These are phyloP conservation scores for Phodopus roborovskii DNA, from an alignment of 2,113 vertebrate genomes.

Conservation along the genomic window DNA sequence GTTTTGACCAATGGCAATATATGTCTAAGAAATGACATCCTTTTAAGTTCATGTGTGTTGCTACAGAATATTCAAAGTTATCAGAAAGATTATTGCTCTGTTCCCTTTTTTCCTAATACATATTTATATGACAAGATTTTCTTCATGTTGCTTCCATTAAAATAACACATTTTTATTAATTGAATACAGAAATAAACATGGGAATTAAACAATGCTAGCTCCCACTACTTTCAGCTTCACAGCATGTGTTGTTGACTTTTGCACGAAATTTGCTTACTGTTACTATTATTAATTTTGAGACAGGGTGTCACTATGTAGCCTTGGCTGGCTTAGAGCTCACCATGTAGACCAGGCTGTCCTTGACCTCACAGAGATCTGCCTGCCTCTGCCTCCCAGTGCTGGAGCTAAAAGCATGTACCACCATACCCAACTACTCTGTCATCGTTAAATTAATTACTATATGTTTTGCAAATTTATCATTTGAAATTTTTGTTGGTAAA, in stretches of 20 bases:
- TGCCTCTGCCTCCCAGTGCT: background rate
- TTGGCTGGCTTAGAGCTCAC: background rate
- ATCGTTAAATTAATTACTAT: background rate
- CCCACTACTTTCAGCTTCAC: background rate
- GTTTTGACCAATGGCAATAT: background rate
- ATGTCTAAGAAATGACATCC: background rate
- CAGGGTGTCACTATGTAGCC: background rate
- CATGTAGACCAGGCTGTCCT: background rate
- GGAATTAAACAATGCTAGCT: background rate
- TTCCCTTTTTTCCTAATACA: background rate
- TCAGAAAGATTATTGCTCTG: constrained; percentile 14
- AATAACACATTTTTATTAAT: background rate
- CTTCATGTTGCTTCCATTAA: background rate
- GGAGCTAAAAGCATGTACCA: background rate
- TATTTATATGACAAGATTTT: constrained; percentile 5
- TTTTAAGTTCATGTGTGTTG: background rate
- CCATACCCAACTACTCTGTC: background rate
- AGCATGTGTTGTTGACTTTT: constrained; percentile 28
- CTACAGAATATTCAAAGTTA: constrained; percentile 22
- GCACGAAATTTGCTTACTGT: background rate
- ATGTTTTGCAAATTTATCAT: background rate
- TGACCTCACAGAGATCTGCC: background rate
- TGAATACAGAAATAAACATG: background rate
- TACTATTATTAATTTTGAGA: background rate
- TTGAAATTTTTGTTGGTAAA: constrained; percentile 31